These are phyloP conservation scores for Anodontia alba DNA, from an alignment of 2,888 invertebrate species.

Conservation along the genomic window DNA sequence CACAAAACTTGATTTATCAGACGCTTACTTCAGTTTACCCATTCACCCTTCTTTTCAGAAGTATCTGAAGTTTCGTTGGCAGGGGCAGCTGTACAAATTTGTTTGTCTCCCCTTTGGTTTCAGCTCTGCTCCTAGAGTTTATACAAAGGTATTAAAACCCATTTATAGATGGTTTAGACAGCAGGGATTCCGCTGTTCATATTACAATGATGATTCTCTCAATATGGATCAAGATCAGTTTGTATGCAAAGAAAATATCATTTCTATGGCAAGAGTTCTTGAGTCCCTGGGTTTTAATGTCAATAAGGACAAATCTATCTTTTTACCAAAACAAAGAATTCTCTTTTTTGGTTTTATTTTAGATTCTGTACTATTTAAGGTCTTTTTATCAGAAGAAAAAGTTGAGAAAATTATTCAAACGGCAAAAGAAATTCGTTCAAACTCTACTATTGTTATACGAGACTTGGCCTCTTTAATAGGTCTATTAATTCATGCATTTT, in stretches of 20 bases:
- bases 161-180: constrained; percentile 34
- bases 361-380: constrained; percentile 41
- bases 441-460: constrained; percentile 17
- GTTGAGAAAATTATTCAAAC: constrained; percentile 31
- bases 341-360: constrained; percentile 42
- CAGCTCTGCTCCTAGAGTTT: constrained; percentile 37
- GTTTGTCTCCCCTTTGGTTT: constrained; percentile 42
- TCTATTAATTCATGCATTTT: constrained; percentile 23
- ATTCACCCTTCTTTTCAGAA: constrained; percentile 26
- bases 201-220: constrained; percentile 54
- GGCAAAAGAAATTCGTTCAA: constrained; percentile 2
- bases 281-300: constrained; percentile 41
- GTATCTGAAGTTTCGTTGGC: constrained; percentile 32
- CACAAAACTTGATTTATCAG: constrained; percentile 32
- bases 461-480: constrained; percentile 38
- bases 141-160: too few relatives aligned
- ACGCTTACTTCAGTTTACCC: constrained; percentile 9
- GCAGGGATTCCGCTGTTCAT: constrained; percentile 40
- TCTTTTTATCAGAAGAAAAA: constrained; percentile 43
- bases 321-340: constrained; percentile 32
- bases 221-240: constrained; percentile 25
- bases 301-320: constrained; percentile 41
- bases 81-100: constrained; percentile 28
- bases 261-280: constrained; percentile 20
- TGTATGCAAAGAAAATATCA: constrained; percentile 23